Evolutionary conservation across 2,113 vertebrate species (phyloP).

Genomic region (Semnopithecus entellus): DNA sequence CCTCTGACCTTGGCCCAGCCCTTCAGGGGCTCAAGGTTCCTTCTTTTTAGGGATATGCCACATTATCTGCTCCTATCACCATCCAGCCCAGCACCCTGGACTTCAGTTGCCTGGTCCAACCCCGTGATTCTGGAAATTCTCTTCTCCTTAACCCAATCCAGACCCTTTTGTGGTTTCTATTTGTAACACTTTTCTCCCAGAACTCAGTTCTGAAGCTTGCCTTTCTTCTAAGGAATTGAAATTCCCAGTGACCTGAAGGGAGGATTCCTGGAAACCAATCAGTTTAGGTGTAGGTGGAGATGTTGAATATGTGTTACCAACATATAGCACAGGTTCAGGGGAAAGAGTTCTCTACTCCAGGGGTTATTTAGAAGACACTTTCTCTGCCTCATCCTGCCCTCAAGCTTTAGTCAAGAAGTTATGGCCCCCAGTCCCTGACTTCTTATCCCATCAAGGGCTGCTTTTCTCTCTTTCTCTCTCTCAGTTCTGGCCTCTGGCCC

Average conservation of each 20-base stretch:
- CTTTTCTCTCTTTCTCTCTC: not conserved
- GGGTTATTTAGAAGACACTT: not conserved
- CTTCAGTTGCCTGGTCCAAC: not conserved
- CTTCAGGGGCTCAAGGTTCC: constrained; percentile 68
- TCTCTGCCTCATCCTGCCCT: not conserved
- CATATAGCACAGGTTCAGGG: not conserved
- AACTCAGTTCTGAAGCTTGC: not conserved
- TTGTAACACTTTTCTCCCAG: not conserved
- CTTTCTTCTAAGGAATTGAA: not conserved
- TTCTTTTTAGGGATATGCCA: constrained; percentile 52
- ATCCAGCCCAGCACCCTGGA: not conserved
- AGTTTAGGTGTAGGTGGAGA: not conserved
- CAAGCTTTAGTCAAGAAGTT: not conserved
- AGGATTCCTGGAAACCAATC: not conserved
- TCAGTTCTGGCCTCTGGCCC: not conserved
- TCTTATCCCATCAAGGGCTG: not conserved
- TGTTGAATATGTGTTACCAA: not conserved
- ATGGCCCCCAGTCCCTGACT: not conserved
- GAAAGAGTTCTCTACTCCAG: not conserved
- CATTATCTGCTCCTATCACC: not conserved
- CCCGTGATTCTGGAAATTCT: not conserved
- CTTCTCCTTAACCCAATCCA: not conserved
- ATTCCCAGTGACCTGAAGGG: not conserved
- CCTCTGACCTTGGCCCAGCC: constrained; percentile 58
- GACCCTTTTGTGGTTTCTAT: not conserved